Percentiles rank a stretch among this genome's conserved stretches.
These are phyloP conservation scores for Pseudomugil tenellus DNA, from an alignment of 2,797 vertebrate genomes.

Conservation along the genomic window DNA sequence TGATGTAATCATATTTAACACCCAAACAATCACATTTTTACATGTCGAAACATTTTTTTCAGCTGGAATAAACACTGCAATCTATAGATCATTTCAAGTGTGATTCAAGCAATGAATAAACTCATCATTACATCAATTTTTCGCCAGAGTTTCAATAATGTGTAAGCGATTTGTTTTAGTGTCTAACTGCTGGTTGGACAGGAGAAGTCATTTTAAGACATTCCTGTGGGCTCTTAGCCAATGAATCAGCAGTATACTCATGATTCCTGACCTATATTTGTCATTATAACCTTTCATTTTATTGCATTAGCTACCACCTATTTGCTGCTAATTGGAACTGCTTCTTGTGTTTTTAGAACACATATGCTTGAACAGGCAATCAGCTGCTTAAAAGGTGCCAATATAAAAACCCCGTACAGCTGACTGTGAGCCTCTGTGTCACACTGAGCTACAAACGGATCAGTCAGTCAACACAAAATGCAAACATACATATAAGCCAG, in stretches of 20 bases:
- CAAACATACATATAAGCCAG: slow-evolving; percentile 14
- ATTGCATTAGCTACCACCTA: neutral
- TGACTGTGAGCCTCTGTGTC: neutral
- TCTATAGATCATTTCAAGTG: neutral
- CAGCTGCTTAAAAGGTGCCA: neutral
- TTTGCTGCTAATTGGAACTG: neutral
- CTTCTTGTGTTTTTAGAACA: neutral
- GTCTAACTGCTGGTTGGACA: neutral
- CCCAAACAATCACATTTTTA: no score
- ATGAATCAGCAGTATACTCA: neutral
- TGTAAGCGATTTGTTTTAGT: neutral
- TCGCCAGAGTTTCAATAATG: neutral
- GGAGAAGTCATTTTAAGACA: neutral
- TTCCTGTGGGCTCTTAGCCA: neutral
- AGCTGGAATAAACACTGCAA: neutral
- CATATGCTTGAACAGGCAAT: neutral
- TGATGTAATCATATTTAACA: neutral
- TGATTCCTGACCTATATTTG: neutral
- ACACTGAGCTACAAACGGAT: neutral
- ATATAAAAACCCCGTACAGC: neutral
- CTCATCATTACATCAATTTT: neutral
- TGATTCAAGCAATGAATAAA: neutral
- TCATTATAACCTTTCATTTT: neutral
- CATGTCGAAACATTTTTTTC: neutral
- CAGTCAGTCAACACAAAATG: slow-evolving; percentile 1